phyloP scores from a whole-genome alignment of 2,113 vertebrate species.

The Nansenia antarctica region DNA sequence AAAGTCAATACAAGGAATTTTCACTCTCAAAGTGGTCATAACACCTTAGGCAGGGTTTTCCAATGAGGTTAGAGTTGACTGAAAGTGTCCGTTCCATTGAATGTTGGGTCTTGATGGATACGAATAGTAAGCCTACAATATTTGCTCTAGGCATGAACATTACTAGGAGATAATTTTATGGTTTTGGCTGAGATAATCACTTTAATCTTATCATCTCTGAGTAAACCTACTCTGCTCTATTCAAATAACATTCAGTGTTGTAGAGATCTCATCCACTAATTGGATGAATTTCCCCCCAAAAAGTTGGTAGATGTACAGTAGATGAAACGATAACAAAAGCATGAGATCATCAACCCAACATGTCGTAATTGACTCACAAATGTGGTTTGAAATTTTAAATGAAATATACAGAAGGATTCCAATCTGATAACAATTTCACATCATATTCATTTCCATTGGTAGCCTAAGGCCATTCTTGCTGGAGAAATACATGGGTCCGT shows the following conservation, averaged over 20 bases:
- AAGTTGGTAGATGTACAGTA: too few relatives aligned
- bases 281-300: background rate
- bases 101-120: too few relatives aligned
- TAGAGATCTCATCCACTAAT: too few relatives aligned
- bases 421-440: slow-evolving; percentile 5
- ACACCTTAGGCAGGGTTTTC: too few relatives aligned
- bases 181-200: too few relatives aligned
- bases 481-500: slow-evolving; percentile 6
- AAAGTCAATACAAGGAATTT: background rate
- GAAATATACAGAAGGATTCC: background rate
- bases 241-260: background rate
- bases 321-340: background rate
- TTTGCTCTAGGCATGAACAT: too few relatives aligned
- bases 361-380: too few relatives aligned
- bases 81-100: too few relatives aligned
- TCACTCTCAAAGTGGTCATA: background rate
- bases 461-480: slow-evolving; percentile 1
- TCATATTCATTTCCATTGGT: slow-evolving; percentile 21
- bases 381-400: background rate
- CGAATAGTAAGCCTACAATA: too few relatives aligned
- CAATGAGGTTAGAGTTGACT: too few relatives aligned
- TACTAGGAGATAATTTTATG: too few relatives aligned
- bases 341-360: too few relatives aligned
- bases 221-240: background rate
- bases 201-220: background rate